Percentiles rank a stretch among this genome's conserved stretches.
phyloP scores from a whole-genome alignment of 2,113 vertebrate genomes.

The Datnioides undecimradiatus region DNA sequence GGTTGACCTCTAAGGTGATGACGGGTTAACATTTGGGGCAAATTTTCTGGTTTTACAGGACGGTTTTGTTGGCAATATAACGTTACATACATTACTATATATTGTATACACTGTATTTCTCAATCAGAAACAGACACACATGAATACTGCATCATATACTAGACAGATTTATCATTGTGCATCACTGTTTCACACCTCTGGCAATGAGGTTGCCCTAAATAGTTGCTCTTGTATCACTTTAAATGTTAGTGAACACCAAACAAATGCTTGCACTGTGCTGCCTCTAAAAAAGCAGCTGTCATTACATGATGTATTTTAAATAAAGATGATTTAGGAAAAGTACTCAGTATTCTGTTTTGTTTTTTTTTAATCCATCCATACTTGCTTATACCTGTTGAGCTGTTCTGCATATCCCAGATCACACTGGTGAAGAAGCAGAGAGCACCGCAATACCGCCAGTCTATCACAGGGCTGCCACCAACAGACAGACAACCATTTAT shows the following conservation, averaged over 20 bases:
- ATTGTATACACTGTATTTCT: constrained; percentile 16
- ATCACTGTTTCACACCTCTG: constrained; percentile 4
- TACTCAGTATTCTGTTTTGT: background rate
- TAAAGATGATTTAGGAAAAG: constrained; percentile 63
- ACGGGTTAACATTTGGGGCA: constrained; percentile 42
- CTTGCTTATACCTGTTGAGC: background rate
- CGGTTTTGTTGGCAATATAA: constrained; percentile 11
- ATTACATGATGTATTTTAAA: constrained; percentile 71
- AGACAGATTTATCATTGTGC: background rate
- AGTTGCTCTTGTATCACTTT: constrained; percentile 56
- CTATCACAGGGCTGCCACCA: background rate
- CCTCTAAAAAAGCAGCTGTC: constrained; percentile 45
- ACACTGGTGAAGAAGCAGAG: background rate
- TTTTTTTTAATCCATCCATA: background rate
- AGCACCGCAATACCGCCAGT: background rate
- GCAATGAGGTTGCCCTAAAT: constrained; percentile 52
- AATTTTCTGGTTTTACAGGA: constrained; percentile 11
- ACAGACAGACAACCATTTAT: background rate
- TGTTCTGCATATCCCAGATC: background rate
- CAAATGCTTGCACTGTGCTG: constrained; percentile 67
- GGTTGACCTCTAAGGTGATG: constrained; percentile 26
- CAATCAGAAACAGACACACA: background rate
- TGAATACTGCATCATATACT: background rate
- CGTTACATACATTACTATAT: background rate
- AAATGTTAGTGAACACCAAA: constrained; percentile 62